A percentile compares a stretch with the other conserved stretches of the same genome.
Evolutionary conservation across 2,113 vertebrate species (phyloP).

Genomic region (Hoplias malabaricus): DNA sequence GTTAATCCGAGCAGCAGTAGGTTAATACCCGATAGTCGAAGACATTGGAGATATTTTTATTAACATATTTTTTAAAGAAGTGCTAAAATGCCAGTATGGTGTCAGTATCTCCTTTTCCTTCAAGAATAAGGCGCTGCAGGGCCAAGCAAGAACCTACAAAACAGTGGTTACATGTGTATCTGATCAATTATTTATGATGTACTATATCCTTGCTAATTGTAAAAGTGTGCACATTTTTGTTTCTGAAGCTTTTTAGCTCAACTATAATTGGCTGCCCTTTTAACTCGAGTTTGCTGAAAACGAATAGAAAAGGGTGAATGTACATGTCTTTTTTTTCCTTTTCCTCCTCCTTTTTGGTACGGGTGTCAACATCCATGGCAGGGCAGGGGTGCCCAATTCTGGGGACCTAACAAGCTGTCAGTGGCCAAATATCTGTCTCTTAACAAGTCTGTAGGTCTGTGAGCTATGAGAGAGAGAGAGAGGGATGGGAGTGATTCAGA

Average conservation of each 20-base stretch:
- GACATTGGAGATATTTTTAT: not conserved
- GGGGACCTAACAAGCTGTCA: constrained; percentile 38
- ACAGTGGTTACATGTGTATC: not conserved
- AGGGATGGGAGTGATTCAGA: constrained; percentile 11
- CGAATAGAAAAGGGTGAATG: not conserved
- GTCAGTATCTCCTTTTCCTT: not conserved
- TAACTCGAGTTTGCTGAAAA: not conserved
- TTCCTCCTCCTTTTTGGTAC: not conserved
- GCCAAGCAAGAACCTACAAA: not conserved
- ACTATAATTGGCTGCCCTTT: not conserved
- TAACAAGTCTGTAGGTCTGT: constrained; percentile 36
- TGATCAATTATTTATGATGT: not conserved
- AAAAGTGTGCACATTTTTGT: not conserved
- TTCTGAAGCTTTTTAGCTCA: not conserved
- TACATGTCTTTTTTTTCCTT: not conserved
- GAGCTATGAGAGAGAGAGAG: not conserved
- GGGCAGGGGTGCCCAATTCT: constrained; percentile 28
- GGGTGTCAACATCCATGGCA: constrained; percentile 22
- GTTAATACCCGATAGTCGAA: not conserved
- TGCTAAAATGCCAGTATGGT: not conserved
- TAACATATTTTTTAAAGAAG: not conserved
- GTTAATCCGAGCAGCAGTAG: not conserved
- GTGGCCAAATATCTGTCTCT: constrained; percentile 30
- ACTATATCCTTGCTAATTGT: not conserved
- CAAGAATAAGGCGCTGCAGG: not conserved